Evolutionary conservation across 1,140 invertebrate genomes (phyloP).

Genomic region (Drosophila sp.): DNA sequence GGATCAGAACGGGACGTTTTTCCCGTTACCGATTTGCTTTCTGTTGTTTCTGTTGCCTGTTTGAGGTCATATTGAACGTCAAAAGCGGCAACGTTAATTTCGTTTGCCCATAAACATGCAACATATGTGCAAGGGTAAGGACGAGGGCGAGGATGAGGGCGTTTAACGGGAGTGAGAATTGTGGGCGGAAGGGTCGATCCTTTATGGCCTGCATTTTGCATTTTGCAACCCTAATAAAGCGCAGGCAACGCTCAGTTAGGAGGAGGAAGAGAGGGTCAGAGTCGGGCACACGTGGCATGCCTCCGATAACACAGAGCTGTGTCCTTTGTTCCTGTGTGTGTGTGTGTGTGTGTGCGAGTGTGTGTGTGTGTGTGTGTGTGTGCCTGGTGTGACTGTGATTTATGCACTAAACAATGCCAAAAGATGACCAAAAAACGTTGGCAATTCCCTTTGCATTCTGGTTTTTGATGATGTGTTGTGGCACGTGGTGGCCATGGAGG

Average conservation of each 20-base stretch:
- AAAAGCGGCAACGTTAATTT: constrained; percentile 74
- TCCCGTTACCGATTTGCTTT: constrained; percentile 13
- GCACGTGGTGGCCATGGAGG: constrained; percentile 51
- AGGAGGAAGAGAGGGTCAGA: not conserved
- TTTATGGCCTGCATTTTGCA: constrained; percentile 39
- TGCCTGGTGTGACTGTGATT: constrained; percentile 62
- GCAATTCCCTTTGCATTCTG: constrained; percentile 8
- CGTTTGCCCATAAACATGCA: constrained; percentile 77
- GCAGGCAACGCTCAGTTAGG: constrained; percentile 19
- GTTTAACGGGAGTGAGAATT: not conserved
- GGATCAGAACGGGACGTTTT: not conserved
- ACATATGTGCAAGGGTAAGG: constrained; percentile 59
- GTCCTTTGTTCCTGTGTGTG: constrained; percentile 5
- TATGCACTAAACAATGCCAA: constrained; percentile 71
- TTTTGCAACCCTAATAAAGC: constrained; percentile 77
- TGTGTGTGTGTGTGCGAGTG: not conserved
- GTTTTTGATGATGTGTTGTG: constrained; percentile 44
- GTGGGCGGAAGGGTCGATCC: constrained; percentile 32
- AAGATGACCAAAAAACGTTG: constrained; percentile 21
- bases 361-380: constrained; percentile 5
- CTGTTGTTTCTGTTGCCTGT: constrained; percentile 42
- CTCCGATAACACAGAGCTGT: constrained; percentile 56
- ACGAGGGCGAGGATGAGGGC: not conserved
- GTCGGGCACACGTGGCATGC: constrained; percentile 62
- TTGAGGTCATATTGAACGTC: constrained; percentile 74